Evolutionary conservation across 35 echinoderm and acorn worm genomes (phyloP), one percentile per base, ranked within the genome.

Genomic region (Lytechinus variegatus): DNA sequence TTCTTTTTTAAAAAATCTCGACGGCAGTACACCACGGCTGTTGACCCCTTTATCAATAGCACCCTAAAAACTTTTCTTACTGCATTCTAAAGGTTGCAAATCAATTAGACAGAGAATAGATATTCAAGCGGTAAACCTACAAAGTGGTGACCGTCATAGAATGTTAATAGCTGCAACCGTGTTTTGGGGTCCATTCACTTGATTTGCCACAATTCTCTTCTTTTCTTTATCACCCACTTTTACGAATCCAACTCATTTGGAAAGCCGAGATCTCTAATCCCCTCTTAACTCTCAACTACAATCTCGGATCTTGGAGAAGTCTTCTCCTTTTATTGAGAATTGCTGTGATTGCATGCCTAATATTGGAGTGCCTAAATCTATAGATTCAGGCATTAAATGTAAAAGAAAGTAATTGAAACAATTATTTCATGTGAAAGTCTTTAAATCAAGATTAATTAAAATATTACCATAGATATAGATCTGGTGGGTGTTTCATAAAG

Each of bases 261-360:
- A 79, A 24, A 79, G 19, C 66, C 0, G 66, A n/a, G 61, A n/a
- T n/a, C 21, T 3, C 21, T 79, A 79, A 79, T 79, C 66, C 66
- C 66, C 66, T 79, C 66, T 79, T 79, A 79, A 79, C 66, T 79
- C 66, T 79, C 66, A 79, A 79, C 66, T 79, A 79, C 19, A n/a
- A 57, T 72, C 66, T 71, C 5, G 14, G 33, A 12, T 66, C 60
- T 10, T 10, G 0, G 61, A 71, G 61, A 71, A 19, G 61, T 71
- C 61, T 79, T 72, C 19, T 72, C 61, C 7, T 7, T n/a, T 79
- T 79, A 16, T n/a, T 79, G 66, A 24, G n/a, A 79, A 79, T 24
- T 79, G 16, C 19, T 6, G 66, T 79, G 66, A 79, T 24, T 79
- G 16, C 19, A 21, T 79, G n/a, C 16, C n/a, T 7, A 79, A 79